Conservation (phyloP, 2,888 invertebrate genomes). For the Halictus ligatus region DNA sequence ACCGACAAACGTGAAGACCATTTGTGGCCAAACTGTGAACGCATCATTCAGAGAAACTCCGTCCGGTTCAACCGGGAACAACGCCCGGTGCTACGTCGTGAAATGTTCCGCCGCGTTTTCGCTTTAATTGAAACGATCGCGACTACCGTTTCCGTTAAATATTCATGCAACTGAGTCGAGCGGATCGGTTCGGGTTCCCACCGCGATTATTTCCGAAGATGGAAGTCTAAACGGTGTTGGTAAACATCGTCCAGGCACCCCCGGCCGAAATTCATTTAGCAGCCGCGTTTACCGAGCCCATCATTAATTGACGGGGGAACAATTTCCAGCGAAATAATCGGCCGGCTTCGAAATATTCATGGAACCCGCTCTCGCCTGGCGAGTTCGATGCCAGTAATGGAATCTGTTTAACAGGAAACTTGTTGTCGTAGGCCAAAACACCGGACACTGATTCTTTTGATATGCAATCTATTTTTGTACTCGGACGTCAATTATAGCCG, state of each 20-base stretch:
- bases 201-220: neutral
- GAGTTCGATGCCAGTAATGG: neutral
- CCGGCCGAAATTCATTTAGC: neutral
- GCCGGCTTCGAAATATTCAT: neutral
- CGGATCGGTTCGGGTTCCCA: constrained; percentile 2
- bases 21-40: neutral
- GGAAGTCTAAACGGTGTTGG: neutral
- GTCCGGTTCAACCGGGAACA: neutral
- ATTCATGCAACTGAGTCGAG: constrained; percentile 22
- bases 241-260: neutral
- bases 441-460: neutral
- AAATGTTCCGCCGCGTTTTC: neutral
- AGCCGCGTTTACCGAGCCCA: neutral
- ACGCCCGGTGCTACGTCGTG: neutral
- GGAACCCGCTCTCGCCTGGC: neutral
- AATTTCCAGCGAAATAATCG: neutral
- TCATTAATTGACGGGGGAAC: neutral
- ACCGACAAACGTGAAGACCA: constrained; percentile 7
- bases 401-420: neutral
- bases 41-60: neutral
- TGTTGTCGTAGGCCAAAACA: neutral
- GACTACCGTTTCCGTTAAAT: constrained; percentile 19
- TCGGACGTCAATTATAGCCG: too few species aligned
- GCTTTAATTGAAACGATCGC: constrained; percentile 20
- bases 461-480: neutral